Percentiles rank a stretch among this genome's conserved stretches.
phyloP scores from a whole-genome alignment of 2,113 vertebrate genomes.

The Egretta garzetta region DNA sequence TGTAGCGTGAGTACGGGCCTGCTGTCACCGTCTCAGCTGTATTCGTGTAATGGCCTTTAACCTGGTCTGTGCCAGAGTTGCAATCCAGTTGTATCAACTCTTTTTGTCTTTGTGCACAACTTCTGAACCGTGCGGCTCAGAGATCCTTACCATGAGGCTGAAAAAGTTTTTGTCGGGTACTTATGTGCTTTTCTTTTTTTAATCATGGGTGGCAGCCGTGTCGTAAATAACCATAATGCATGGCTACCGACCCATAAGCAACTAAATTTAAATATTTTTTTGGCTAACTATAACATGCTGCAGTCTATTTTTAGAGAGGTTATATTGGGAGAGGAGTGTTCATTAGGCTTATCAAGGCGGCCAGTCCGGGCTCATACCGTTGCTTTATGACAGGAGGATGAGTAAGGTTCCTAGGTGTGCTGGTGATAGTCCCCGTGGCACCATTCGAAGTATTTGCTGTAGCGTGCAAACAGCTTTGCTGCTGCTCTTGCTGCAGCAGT shows the following conservation, averaged over 20 bases:
- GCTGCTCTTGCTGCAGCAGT: not conserved
- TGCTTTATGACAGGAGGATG: not conserved
- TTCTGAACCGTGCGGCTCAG: not conserved
- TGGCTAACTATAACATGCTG: not conserved
- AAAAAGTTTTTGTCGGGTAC: not conserved
- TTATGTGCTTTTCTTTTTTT: not conserved
- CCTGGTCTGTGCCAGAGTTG: not conserved
- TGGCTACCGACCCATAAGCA: not conserved
- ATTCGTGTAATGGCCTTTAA: not conserved
- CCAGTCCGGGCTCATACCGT: not conserved
- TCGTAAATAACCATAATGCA: not conserved
- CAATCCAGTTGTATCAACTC: not conserved
- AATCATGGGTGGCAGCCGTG: not conserved
- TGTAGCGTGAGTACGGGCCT: not conserved
- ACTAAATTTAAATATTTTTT: not conserved
- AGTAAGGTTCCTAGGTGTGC: not conserved
- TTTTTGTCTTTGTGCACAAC: not conserved
- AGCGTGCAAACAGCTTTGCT: not conserved
- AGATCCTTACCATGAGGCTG: not conserved
- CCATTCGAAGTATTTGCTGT: fast-evolving
- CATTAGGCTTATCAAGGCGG: not conserved
- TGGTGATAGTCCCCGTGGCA: not conserved
- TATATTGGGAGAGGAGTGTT: not conserved
- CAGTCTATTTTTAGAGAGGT: not conserved
- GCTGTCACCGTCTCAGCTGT: not conserved